Evolutionary conservation across 2,797 vertebrate genomes (phyloP).

Genomic region (Anableps anableps): DNA sequence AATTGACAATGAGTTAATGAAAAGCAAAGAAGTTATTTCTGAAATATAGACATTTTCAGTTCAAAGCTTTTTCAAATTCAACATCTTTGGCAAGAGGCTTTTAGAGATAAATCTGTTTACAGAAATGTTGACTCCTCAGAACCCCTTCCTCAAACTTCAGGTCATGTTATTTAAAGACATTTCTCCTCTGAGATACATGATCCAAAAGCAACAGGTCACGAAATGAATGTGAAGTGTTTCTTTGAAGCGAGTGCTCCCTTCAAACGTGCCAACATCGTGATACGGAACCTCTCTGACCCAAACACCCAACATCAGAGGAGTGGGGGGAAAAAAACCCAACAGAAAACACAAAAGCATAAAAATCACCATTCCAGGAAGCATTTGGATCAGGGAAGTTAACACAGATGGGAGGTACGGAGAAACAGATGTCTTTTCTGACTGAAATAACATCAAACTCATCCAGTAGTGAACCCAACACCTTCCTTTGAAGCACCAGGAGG

Average conservation of each 20-base stretch:
- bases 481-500: conserved; percentile 68
- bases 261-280: conserved; percentile 60
- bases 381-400: conserved; percentile 64
- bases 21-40: neutral
- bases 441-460: conserved; percentile 55
- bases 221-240: conserved; percentile 44
- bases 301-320: conserved; percentile 25
- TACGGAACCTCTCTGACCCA: conserved; percentile 22
- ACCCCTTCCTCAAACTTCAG: conserved; percentile 10
- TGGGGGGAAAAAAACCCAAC: neutral
- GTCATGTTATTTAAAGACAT: conserved; percentile 6
- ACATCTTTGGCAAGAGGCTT: neutral
- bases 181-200: conserved; percentile 11
- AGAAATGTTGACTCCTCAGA: conserved; percentile 18
- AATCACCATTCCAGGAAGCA: conserved; percentile 56
- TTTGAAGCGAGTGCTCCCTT: conserved; percentile 24
- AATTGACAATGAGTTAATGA: neutral
- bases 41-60: neutral
- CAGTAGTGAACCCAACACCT: conserved; percentile 56
- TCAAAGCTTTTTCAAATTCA: neutral
- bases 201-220: conserved; percentile 42
- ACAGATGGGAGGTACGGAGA: conserved; percentile 52
- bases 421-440: conserved; percentile 68
- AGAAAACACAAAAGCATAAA: conserved; percentile 58
- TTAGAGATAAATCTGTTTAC: neutral